Percentiles rank a stretch among this genome's conserved stretches.
phyloP scores from a whole-genome alignment of 2,113 vertebrate species.

The Cyphomyrus plagiostoma region DNA sequence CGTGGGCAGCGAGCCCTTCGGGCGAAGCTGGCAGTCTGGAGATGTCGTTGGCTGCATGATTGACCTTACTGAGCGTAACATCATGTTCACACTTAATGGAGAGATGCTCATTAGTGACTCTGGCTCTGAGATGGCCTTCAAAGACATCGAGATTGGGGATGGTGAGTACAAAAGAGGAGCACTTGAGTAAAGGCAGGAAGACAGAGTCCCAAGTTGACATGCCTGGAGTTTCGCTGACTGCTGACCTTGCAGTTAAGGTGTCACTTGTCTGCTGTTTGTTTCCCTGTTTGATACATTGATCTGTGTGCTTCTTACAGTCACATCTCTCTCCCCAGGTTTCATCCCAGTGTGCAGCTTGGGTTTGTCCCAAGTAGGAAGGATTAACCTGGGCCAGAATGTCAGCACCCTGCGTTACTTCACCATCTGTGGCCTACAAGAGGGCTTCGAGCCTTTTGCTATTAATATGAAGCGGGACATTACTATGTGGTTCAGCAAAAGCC shows the following conservation, averaged over 20 bases:
- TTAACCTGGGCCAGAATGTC: conserved; percentile 87
- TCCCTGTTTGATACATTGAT: neutral
- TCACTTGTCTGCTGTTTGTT: neutral
- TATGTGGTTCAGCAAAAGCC: conserved; percentile 92
- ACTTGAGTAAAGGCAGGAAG: neutral
- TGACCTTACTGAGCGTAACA: conserved; percentile 77
- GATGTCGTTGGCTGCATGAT: conserved; percentile 92
- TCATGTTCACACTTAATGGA: conserved; percentile 87
- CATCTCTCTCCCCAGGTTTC: conserved; percentile 49
- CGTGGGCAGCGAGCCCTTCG: conserved; percentile 79
- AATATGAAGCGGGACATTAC: conserved; percentile 89
- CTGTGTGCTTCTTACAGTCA: neutral
- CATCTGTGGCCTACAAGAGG: conserved; percentile 93
- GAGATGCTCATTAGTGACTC: conserved; percentile 90
- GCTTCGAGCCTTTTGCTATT: conserved; percentile 89
- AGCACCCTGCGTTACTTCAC: conserved; percentile 81
- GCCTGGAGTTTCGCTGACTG: neutral
- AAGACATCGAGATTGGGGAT: conserved; percentile 66
- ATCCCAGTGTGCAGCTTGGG: conserved; percentile 85
- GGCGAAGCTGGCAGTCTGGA: conserved; percentile 78
- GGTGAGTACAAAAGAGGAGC: conserved; percentile 38
- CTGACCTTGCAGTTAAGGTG: conserved; percentile 76
- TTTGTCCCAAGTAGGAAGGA: conserved; percentile 73
- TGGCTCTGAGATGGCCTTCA: conserved; percentile 77
- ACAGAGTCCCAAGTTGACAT: neutral